Conservation (phyloP, 2,113 vertebrate genomes). For the Microtus richardsoni region DNA sequence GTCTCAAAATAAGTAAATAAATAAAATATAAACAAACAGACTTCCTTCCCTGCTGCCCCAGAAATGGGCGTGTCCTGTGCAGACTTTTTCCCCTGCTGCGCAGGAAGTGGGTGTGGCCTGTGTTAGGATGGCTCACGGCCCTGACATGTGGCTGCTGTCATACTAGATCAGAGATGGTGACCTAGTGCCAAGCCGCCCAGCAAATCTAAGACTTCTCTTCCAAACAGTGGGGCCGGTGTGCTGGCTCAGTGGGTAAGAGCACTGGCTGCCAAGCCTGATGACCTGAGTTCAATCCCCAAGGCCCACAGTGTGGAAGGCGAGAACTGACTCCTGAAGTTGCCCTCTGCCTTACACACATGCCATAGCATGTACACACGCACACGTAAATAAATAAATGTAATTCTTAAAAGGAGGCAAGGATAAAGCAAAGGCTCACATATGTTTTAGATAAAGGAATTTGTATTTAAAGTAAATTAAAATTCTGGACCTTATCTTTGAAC, state of each 20-base stretch:
- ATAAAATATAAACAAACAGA: not conserved
- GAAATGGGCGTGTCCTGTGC: not conserved
- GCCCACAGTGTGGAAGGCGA: not conserved
- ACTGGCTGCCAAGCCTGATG: not conserved
- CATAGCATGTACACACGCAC: not conserved
- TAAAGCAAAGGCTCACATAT: conserved; percentile 13
- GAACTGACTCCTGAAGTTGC: not conserved
- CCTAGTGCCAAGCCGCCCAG: not conserved
- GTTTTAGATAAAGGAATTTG: not conserved
- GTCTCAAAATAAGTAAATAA: not conserved
- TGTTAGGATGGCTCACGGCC: not conserved
- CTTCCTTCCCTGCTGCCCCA: not conserved
- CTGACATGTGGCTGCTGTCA: not conserved
- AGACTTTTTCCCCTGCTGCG: not conserved
- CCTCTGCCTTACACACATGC: not conserved
- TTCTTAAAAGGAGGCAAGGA: not conserved
- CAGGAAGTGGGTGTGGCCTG: not conserved
- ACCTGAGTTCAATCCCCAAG: not conserved
- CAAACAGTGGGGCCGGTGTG: not conserved
- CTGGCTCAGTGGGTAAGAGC: not conserved
- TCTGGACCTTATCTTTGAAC: conserved; percentile 27
- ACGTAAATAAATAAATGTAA: not conserved
- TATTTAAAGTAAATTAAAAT: conserved; percentile 48
- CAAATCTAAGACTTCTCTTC: conserved; percentile 50
- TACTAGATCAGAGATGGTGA: not conserved